Base-by-base conservation (phyloP, 2,888 invertebrate genomes). In the Rhodophaea formosa region DNA sequence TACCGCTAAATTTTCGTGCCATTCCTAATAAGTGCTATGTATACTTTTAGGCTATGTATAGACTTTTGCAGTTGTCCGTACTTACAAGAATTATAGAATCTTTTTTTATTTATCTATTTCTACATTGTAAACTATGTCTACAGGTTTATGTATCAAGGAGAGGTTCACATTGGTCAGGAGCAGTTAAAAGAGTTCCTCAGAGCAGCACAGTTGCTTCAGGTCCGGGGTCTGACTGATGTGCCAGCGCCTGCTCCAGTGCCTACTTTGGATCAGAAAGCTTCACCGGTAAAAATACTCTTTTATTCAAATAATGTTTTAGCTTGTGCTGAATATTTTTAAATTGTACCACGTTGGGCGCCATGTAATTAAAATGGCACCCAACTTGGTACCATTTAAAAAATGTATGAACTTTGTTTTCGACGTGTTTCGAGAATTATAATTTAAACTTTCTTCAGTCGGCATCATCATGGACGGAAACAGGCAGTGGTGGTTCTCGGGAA, bases 121-220 rank as follows among this genome's bases (percentile, higher is more conserved):
- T 23, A 23, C 5, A 23, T 23, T 23, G 23, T 23, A 23, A 49
- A 32, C 8, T 15, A 32, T 49, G 15, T 32, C 16, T 45, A 0
- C 77, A 95, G 95, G 86, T 97, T 97, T 92, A 97, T 97, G 96
- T 97, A 97, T 86, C 96, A 97, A 85, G 97, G 97, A 62, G 97
- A 97, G 86, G 97, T 97, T 35, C 96, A 97, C 84, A 96, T 97
- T 70, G 96, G 96, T 23, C 96, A 97, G 82, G 96, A 97, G 74
- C 96, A 96, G 80, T 91, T 97, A 71, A 94, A 95, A 65, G 96
- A 96, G 82, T 97, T 97, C 84, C 92, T 97, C 68, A 95, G 95
- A 86, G 97, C 97, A 64, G 97, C 97, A 45, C 96, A 97, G 87
- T 93, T 96, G 91, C 93, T 97, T 72, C 96, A 97, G 92, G 96